Conservation (phyloP, 2,113 vertebrate species). For the Aythya baeri region DNA sequence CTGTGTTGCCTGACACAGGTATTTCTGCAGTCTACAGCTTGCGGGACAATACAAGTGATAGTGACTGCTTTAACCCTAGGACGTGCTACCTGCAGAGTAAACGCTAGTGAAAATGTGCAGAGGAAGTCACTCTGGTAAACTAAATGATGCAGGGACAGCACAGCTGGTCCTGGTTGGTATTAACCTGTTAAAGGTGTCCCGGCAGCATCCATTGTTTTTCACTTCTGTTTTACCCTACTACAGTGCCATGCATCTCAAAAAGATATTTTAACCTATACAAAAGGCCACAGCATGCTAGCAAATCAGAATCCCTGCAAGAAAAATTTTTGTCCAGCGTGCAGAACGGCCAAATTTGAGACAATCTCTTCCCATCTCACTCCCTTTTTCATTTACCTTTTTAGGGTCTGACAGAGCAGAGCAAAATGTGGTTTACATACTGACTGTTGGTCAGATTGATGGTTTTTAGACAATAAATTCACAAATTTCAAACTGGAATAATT, state of each 20-base stretch:
- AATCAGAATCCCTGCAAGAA: background rate
- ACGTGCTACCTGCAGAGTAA: background rate
- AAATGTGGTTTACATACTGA: background rate
- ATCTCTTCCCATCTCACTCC: rapidly evolving
- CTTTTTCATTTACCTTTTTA: background rate
- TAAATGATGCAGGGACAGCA: background rate
- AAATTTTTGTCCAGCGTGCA: background rate
- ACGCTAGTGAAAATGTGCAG: background rate
- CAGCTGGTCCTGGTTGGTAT: background rate
- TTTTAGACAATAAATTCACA: background rate
- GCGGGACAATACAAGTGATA: background rate
- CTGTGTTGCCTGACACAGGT: background rate
- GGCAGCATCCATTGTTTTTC: background rate
- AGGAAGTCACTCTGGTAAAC: background rate
- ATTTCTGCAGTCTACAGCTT: background rate
- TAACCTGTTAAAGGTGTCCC: rapidly evolving
- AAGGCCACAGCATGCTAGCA: background rate
- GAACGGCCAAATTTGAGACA: background rate
- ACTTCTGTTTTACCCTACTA: background rate
- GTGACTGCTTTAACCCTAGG: background rate
- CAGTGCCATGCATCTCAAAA: background rate
- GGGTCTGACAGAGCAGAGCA: background rate
- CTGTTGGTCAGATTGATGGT: background rate
- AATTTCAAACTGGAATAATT: background rate
- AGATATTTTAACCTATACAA: background rate